Evolutionary conservation across 1,140 invertebrate species (phyloP).

Genomic region (Bombus huntii): DNA sequence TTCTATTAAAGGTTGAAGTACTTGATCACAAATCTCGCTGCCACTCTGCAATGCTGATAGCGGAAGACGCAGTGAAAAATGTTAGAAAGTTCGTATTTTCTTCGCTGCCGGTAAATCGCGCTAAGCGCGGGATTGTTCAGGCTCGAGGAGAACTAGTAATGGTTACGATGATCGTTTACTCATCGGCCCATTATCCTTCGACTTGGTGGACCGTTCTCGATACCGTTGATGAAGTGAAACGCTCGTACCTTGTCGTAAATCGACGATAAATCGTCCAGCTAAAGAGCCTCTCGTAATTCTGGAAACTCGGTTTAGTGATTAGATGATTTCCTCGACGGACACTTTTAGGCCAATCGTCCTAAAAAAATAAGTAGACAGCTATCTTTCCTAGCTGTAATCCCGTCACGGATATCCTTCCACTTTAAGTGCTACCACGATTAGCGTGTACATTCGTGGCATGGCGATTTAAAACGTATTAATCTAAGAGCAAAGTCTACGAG

Average conservation of each 20-base stretch:
- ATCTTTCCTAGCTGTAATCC: not conserved
- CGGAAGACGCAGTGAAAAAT: not conserved
- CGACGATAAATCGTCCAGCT: conserved; percentile 52
- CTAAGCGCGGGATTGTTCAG: conserved; percentile 13
- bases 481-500: not conserved
- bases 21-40: no score
- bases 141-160: conserved; percentile 21
- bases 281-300: conserved; percentile 61
- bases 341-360: conserved; percentile 22
- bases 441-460: no score
- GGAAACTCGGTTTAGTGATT: conserved; percentile 34
- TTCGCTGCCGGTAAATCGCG: conserved; percentile 22
- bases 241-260: conserved; percentile 45
- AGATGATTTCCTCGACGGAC: conserved; percentile 36
- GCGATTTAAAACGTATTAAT: conserved; percentile 42
- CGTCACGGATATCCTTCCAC: not conserved
- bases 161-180: conserved; percentile 50
- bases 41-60: not conserved
- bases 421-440: conserved; percentile 52
- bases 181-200: conserved; percentile 49
- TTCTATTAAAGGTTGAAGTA: no score
- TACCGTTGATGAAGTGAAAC: conserved; percentile 68
- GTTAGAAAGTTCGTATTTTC: not conserved
- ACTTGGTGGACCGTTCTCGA: conserved; percentile 31
- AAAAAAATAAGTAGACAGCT: not conserved